phyloP scores from a whole-genome alignment of 2,888 invertebrate species.

The Hoplodrina ambigua region DNA sequence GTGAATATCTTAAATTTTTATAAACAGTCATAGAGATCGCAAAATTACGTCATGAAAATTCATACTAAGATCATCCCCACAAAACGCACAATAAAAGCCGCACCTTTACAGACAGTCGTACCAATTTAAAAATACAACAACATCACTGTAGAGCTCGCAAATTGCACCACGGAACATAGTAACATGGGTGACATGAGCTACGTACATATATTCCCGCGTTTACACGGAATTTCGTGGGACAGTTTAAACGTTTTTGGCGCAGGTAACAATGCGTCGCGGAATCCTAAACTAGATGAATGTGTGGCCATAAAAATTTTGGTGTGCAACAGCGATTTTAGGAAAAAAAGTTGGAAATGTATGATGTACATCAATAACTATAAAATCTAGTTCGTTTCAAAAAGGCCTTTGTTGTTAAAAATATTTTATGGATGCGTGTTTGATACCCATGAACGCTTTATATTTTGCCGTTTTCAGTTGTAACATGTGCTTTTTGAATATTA shows the following conservation, averaged over 20 bases:
- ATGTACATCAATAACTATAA: conserved; percentile 32
- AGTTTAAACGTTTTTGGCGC: conserved; percentile 56
- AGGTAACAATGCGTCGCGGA: conserved; percentile 54
- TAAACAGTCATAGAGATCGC: too few species aligned
- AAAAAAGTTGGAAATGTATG: neutral
- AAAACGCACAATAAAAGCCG: neutral
- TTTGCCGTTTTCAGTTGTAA: conserved; percentile 25
- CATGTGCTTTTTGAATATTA: neutral
- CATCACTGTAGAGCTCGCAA: neutral
- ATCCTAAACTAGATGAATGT: conserved; percentile 55
- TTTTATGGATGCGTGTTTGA: conserved; percentile 22
- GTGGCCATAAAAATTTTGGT: conserved; percentile 37
- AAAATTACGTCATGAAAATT: neutral
- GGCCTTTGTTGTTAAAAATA: conserved; percentile 31
- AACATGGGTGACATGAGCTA: conserved; percentile 27
- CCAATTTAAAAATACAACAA: conserved; percentile 17
- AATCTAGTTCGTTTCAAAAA: conserved; percentile 38
- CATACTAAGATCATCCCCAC: neutral
- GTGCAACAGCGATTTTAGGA: conserved; percentile 23
- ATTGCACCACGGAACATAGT: conserved; percentile 34
- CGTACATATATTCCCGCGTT: conserved; percentile 31
- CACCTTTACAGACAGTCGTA: neutral
- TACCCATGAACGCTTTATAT: conserved; percentile 12
- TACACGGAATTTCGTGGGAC: conserved; percentile 46
- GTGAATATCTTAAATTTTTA: too few species aligned